These are phyloP conservation scores for Ibidorhyncha struthersii DNA, from an alignment of 2,113 vertebrate genomes.

Conservation along the genomic window DNA sequence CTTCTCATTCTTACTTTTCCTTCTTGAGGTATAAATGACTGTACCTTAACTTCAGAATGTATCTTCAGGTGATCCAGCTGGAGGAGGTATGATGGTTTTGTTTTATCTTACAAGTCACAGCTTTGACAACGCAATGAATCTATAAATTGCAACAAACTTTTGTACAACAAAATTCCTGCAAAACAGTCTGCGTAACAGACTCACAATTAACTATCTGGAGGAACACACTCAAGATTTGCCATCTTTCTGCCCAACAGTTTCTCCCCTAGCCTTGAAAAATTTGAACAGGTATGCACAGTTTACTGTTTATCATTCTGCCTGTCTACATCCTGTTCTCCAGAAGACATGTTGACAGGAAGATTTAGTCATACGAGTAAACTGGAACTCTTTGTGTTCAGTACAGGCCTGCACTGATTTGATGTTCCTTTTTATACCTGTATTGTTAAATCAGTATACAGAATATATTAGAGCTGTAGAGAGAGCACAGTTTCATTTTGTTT, in stretches of 20 bases:
- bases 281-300: background rate
- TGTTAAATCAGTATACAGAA: background rate
- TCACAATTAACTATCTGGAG: background rate
- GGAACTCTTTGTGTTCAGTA: background rate
- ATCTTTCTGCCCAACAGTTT: background rate
- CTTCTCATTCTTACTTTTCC: background rate
- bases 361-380: background rate
- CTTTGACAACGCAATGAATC: background rate
- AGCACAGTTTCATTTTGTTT: background rate
- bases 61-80: background rate
- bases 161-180: background rate
- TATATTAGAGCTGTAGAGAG: background rate
- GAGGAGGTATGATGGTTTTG: conserved; percentile 38
- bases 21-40: conserved; percentile 25
- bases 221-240: background rate
- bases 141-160: background rate
- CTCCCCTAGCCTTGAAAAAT: background rate
- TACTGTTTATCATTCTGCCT: background rate
- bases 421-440: background rate
- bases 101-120: conserved; percentile 45
- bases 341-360: background rate
- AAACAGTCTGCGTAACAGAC: background rate
- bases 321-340: background rate
- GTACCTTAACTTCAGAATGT: conserved; percentile 14
- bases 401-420: background rate